Evolutionary conservation across 2,113 vertebrate species (phyloP).

Genomic region (Dromiciops gliroides): DNA sequence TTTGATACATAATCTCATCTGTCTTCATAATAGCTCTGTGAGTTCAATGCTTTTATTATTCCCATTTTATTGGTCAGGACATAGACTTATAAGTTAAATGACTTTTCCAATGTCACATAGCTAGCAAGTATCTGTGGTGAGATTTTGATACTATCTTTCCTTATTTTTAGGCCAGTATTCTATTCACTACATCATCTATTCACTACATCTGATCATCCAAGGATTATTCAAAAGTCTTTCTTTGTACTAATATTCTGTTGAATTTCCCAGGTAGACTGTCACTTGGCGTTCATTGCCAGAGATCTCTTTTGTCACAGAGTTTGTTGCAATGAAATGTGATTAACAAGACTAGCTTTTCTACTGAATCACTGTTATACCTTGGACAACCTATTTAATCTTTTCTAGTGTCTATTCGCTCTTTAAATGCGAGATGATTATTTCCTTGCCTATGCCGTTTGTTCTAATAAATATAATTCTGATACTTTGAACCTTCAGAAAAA

Average conservation of each 20-base stretch:
- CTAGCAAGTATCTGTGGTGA: neutral
- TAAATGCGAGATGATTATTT: slow-evolving; percentile 26
- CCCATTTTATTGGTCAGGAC: neutral
- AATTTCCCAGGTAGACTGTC: slow-evolving; percentile 1
- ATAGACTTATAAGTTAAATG: neutral
- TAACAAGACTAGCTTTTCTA: neutral
- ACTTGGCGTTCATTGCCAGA: neutral
- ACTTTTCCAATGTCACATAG: neutral
- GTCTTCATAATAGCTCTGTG: neutral
- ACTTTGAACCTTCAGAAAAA: slow-evolving; percentile 20
- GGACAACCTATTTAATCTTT: slow-evolving; percentile 20
- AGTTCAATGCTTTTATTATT: neutral
- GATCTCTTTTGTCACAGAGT: slow-evolving; percentile 21
- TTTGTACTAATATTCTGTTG: slow-evolving; percentile 25
- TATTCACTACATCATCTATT: neutral
- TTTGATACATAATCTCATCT: neutral
- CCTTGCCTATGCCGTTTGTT: neutral
- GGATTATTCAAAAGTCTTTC: slow-evolving; percentile 30
- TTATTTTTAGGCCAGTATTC: neutral
- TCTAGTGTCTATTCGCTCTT: slow-evolving; percentile 23
- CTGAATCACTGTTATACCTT: neutral
- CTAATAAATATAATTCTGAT: slow-evolving; percentile 15
- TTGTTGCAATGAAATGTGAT: slow-evolving; percentile 6
- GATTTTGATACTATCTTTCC: neutral
- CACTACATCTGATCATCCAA: neutral